Conservation (phyloP, 2,888 invertebrate genomes). For the Lochmaea crataegi region DNA sequence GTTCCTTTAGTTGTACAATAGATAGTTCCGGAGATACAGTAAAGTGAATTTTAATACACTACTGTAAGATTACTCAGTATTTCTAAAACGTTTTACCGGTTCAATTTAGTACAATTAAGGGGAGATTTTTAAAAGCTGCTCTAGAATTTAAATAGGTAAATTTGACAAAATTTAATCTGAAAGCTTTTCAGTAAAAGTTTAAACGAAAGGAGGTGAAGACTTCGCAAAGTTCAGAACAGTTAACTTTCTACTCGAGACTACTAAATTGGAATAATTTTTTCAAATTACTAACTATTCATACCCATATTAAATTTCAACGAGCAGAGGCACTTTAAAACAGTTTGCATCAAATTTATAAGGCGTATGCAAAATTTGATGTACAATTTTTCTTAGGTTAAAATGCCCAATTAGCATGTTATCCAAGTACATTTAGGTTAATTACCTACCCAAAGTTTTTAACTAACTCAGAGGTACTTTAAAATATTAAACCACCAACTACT, state of each 20-base stretch:
- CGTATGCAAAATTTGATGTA: background rate
- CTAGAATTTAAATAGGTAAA: background rate
- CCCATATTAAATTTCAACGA: background rate
- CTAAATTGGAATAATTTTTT: background rate
- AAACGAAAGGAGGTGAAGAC: background rate
- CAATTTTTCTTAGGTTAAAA: background rate
- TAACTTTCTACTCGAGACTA: background rate
- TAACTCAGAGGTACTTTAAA: too few relatives aligned
- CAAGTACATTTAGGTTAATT: too few relatives aligned
- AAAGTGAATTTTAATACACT: too few relatives aligned
- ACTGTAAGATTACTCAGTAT: background rate
- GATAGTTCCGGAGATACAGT: too few relatives aligned
- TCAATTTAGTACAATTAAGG: background rate
- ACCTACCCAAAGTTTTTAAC: too few relatives aligned
- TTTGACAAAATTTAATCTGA: background rate
- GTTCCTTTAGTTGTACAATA: too few relatives aligned
- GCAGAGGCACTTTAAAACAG: background rate
- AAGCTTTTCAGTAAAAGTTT: background rate
- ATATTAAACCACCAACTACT: too few relatives aligned
- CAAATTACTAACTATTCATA: background rate
- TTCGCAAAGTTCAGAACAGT: background rate
- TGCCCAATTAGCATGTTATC: background rate
- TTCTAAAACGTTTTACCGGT: background rate
- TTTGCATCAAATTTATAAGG: background rate
- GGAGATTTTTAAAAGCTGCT: background rate